Conservation (phyloP, 35 echinoderm and acorn worm species). For the Eucidaris tribuloides region DNA sequence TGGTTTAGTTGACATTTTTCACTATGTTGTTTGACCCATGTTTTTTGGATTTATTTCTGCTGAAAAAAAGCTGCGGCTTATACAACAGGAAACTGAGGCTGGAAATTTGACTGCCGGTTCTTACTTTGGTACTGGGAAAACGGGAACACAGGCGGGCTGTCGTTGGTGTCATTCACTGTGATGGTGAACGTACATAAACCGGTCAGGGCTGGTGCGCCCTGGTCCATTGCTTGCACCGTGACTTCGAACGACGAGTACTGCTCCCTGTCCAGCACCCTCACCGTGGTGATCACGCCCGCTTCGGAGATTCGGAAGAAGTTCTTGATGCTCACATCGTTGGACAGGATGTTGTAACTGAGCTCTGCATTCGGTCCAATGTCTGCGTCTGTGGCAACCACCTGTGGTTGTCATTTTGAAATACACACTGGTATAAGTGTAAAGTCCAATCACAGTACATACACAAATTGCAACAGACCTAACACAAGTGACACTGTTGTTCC, state of each 20-base stretch:
- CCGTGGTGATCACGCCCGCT: constrained; percentile 15
- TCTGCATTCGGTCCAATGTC: constrained; percentile 55
- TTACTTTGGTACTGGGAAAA: constrained; percentile 7
- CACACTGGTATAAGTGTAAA: too few relatives aligned
- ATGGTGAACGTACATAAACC: constrained; percentile 53
- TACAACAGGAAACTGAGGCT: too few relatives aligned
- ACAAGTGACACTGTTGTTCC: too few relatives aligned
- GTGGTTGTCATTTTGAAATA: too few relatives aligned
- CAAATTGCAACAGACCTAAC: too few relatives aligned
- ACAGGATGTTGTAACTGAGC: constrained; percentile 29
- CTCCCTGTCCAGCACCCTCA: constrained; percentile 29
- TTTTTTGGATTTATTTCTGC: too few relatives aligned
- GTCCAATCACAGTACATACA: too few relatives aligned
- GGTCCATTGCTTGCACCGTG: constrained; percentile 34
- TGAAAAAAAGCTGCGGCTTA: too few relatives aligned
- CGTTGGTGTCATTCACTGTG: constrained; percentile 37
- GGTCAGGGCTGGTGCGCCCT: constrained; percentile 13
- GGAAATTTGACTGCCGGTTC: too few relatives aligned
- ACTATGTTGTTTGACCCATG: too few relatives aligned
- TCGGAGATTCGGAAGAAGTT: constrained; percentile 30
- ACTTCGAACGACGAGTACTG: background rate
- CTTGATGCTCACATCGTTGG: background rate
- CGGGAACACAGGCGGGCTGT: constrained; percentile 18
- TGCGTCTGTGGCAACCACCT: constrained; percentile 57
- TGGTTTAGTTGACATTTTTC: too few relatives aligned